A percentile compares a stretch with the other conserved stretches of the same genome.
phyloP scores from a whole-genome alignment of 1,140 invertebrate species.

The Amyelois transitella region DNA sequence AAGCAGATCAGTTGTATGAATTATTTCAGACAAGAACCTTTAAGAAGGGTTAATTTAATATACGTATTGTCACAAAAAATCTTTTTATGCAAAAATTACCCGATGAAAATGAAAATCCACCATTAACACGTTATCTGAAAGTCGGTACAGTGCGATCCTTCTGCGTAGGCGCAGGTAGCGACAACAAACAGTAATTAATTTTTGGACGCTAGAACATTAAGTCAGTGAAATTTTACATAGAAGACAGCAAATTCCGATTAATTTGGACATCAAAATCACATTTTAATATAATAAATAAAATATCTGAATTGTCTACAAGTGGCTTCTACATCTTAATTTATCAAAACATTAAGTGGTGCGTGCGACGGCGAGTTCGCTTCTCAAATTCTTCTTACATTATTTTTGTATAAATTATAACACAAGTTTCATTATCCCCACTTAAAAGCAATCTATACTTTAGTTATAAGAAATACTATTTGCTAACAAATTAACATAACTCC shows the following conservation, averaged over 20 bases:
- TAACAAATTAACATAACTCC: no score
- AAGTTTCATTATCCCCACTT: no score
- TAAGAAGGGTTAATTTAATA: no score
- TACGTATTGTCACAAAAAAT: no score
- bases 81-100: no score
- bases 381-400: no score
- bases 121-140: background rate
- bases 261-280: constrained; percentile 59
- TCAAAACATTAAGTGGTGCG: background rate
- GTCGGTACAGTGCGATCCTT: background rate
- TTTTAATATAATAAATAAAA: constrained; percentile 31
- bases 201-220: constrained; percentile 52
- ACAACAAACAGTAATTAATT: constrained; percentile 36
- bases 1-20: no score
- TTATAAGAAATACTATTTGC: no score
- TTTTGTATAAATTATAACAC: no score
- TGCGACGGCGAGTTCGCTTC: background rate
- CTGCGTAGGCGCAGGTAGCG: constrained; percentile 22
- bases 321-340: constrained; percentile 1
- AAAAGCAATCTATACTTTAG: no score
- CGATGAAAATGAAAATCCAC: no score
- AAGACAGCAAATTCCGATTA: constrained; percentile 61
- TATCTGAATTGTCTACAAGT: background rate
- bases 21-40: no score
- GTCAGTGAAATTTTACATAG: constrained; percentile 29